A percentile compares a stretch with the other conserved stretches of the same genome.
Conservation (phyloP, 2,888 invertebrate species). For the Itoplectis maculator region DNA sequence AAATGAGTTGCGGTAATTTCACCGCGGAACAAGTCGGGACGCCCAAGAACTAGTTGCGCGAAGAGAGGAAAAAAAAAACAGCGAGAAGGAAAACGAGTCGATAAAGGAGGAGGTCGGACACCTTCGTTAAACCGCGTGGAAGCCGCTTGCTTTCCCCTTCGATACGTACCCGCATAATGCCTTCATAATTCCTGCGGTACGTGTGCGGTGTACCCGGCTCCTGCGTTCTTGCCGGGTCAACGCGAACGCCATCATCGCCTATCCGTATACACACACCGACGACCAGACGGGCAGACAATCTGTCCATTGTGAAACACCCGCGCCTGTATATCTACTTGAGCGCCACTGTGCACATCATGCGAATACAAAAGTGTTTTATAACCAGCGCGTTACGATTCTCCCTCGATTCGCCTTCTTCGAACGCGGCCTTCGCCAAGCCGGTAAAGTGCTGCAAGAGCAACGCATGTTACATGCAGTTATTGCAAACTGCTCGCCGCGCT, state of each 20-base stretch:
- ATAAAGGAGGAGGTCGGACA: conserved; percentile 58
- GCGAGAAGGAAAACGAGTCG: conserved; percentile 45
- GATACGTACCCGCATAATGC: conserved; percentile 65
- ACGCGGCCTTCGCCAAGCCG: conserved; percentile 22
- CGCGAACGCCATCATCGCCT: conserved; percentile 39
- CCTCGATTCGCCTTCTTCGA: conserved; percentile 33
- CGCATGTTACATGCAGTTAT: background rate
- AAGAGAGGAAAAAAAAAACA: conserved; percentile 46
- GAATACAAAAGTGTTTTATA: conserved; percentile 35
- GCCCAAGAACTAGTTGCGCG: conserved; percentile 1
- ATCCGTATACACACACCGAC: background rate
- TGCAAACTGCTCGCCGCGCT: background rate
- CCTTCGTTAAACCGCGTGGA: conserved; percentile 59
- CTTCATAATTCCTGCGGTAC: conserved; percentile 69
- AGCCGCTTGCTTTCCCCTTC: conserved; percentile 67
- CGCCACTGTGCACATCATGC: conserved; percentile 13
- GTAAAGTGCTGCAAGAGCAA: background rate
- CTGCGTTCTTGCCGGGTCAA: conserved; percentile 66
- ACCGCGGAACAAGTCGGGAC: background rate
- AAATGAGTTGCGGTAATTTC: too few species aligned
- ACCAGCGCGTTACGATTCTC: conserved; percentile 29
- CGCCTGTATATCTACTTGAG: conserved; percentile 37
- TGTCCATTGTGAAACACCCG: conserved; percentile 62
- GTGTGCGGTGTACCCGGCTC: conserved; percentile 43
- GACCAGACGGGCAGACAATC: conserved; percentile 48